Base-by-base conservation (phyloP, 2,888 invertebrate genomes). In the Agapetus fuscipes region DNA sequence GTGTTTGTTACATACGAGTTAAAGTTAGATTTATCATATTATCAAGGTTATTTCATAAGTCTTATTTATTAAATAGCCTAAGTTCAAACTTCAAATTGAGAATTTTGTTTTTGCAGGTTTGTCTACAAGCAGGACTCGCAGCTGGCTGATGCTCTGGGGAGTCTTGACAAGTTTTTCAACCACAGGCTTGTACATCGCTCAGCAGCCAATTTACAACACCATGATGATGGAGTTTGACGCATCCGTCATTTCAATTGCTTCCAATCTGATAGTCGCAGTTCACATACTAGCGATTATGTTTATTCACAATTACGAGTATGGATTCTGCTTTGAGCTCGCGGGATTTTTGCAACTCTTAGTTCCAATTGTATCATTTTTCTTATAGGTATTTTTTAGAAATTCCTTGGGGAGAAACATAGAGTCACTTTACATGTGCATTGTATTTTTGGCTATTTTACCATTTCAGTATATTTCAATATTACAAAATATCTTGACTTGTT, bases 141-240 rank as follows among this genome's bases (percentile, higher is more conserved):
- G 60, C 48, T 57, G 65, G 31, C 54, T 69, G 1, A 58, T 65
- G 0, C 56, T 67, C 2, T 66, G 65, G 64, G 65, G 67, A 45
- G 62, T 66, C 58, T 55, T 65, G 17, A 61, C 66, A 9, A 63
- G 64, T 39, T 61, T 65, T 47, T 54, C 68, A 1, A 61, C 64
- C 1, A 64, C 64, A 0, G 62, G 65, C 0, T 55, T 61, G 13
- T 57, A 57, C 46, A 60, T 68, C 3, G 56, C 67, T 2, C 64
- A 62, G 16, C 66, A 66, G 32, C 67, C 68, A 0, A 46, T 67
- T 0, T 66, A 63, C 56, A 64, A 62, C 46, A 61, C 60, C 33
- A 62, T 64, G 0, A 50, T 66, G 3, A 66, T 66, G 51, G 67
- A 69, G 11, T 67, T 68, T 52, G 64, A 67, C 38, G 61, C 62